These are phyloP conservation scores for Brachymystax lenok DNA, from an alignment of 2,797 vertebrate species.

Conservation along the genomic window DNA sequence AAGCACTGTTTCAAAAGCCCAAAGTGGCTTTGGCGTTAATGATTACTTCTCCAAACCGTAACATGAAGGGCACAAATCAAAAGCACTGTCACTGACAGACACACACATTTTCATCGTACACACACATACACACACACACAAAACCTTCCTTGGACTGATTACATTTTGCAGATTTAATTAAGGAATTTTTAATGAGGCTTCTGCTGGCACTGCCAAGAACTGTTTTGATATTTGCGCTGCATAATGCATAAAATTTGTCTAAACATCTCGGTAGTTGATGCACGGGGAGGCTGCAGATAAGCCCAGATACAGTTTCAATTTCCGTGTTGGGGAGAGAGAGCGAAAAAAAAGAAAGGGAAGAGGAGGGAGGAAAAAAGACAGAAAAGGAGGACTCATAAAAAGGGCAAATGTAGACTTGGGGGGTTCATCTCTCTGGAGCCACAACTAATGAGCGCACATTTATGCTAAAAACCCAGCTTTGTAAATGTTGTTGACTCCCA, in stretches of 20 bases:
- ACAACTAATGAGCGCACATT: slow-evolving; percentile 74
- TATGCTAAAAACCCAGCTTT: slow-evolving; percentile 71
- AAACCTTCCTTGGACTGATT: slow-evolving; percentile 88
- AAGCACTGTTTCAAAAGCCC: slow-evolving; percentile 78
- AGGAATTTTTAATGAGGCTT: slow-evolving; percentile 91
- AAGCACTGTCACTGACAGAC: slow-evolving; percentile 82
- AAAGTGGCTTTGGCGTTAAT: slow-evolving; percentile 83
- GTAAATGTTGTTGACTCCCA: slow-evolving; percentile 59
- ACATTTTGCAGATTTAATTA: slow-evolving; percentile 92
- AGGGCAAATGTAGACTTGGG: slow-evolving; percentile 74
- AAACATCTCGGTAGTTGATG: slow-evolving; percentile 89
- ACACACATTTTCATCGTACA: slow-evolving; percentile 56
- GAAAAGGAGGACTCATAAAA: slow-evolving; percentile 81
- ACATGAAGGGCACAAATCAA: slow-evolving; percentile 88
- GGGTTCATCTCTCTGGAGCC: slow-evolving; percentile 66
- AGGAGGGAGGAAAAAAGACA: slow-evolving; percentile 61
- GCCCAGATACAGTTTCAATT: slow-evolving; percentile 88
- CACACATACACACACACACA: slow-evolving; percentile 31
- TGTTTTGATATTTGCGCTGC: slow-evolving; percentile 91
- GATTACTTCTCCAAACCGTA: slow-evolving; percentile 84
- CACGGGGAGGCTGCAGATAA: slow-evolving; percentile 85
- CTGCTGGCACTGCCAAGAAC: slow-evolving; percentile 88
- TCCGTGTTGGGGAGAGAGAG: slow-evolving; percentile 78
- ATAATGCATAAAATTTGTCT: slow-evolving; percentile 92
- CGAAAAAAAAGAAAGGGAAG: slow-evolving; percentile 62